Evolutionary conservation across 30 jellyfish, hydroid and myxozoan species (phyloP).

Genomic region (Clytia hemisphaerica): DNA sequence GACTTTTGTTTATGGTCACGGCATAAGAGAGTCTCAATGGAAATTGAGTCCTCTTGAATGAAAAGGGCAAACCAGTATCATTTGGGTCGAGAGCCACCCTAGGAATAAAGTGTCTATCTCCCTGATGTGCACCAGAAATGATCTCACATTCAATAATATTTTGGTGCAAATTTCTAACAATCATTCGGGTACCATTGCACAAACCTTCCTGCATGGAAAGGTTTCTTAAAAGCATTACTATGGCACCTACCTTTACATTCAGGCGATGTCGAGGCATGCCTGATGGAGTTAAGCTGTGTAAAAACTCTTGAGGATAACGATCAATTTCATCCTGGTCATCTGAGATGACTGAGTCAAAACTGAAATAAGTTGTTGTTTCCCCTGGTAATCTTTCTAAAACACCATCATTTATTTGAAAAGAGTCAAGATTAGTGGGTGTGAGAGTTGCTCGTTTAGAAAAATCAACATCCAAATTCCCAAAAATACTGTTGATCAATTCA

Average conservation of each 20-base stretch:
- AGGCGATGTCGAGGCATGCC: slow-evolving; percentile 59
- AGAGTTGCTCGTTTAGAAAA: slow-evolving; percentile 14
- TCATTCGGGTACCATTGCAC: slow-evolving; percentile 37
- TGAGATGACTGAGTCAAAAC: slow-evolving; percentile 21
- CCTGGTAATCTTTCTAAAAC: slow-evolving; percentile 28
- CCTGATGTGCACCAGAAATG: slow-evolving; percentile 17
- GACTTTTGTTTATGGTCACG: slow-evolving; percentile 45
- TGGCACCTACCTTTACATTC: slow-evolving; percentile 43
- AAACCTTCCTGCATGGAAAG: slow-evolving; percentile 22
- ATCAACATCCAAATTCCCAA: too few species aligned
- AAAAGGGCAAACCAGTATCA: slow-evolving; percentile 31
- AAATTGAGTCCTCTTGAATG: slow-evolving; percentile 18
- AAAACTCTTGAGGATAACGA: too few species aligned
- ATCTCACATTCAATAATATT: slow-evolving; percentile 18
- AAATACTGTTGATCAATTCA: too few species aligned
- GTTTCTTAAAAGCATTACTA: slow-evolving; percentile 32
- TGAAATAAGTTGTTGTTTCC: background rate
- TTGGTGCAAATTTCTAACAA: slow-evolving; percentile 14
- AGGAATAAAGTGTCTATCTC: slow-evolving; percentile 23
- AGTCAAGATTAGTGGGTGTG: slow-evolving; percentile 30
- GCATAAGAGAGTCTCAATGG: slow-evolving; percentile 39
- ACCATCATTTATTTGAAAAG: slow-evolving; percentile 2
- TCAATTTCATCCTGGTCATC: too few species aligned
- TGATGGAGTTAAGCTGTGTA: too few species aligned
- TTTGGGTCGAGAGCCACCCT: slow-evolving; percentile 33